phyloP scores from a whole-genome alignment of 2,113 vertebrate genomes.

The Pelusios castaneus region DNA sequence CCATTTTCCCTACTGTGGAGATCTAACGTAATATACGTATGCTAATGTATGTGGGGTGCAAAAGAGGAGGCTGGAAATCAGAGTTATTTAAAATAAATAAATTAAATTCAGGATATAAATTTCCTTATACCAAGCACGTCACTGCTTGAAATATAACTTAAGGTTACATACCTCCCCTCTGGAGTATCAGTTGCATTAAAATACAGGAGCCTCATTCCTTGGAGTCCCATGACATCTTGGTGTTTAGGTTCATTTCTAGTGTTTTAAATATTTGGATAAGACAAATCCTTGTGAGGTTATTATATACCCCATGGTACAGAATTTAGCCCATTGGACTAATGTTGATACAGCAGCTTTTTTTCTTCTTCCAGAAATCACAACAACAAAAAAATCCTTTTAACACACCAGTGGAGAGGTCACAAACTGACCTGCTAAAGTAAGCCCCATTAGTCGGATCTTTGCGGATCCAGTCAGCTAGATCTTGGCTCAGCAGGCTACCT shows the following conservation, averaged over 20 bases:
- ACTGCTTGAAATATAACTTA: not conserved
- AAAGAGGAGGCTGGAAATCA: not conserved
- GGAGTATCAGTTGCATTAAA: not conserved
- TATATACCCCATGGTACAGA: rapidly evolving
- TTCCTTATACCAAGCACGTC: not conserved
- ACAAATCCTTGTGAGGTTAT: not conserved
- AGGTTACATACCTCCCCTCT: not conserved
- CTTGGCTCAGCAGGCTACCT: not conserved
- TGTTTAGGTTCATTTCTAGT: not conserved
- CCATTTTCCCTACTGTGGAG: not conserved
- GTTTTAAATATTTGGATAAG: not conserved
- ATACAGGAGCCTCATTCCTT: rapidly evolving
- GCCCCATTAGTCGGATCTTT: not conserved
- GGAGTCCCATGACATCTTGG: rapidly evolving
- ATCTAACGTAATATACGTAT: not conserved
- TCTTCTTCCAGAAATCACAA: not conserved
- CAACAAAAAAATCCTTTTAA: rapidly evolving
- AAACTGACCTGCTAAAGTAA: not conserved
- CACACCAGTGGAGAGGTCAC: not conserved
- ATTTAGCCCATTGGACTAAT: not conserved
- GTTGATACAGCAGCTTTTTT: rapidly evolving
- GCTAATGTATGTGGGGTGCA: not conserved
- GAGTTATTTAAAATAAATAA: not conserved
- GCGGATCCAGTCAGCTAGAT: not conserved
- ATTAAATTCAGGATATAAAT: not conserved